Percentiles rank a stretch among this genome's conserved stretches.
These are phyloP conservation scores for Tiliacea citrago DNA, from an alignment of 2,888 invertebrate genomes.

Conservation along the genomic window DNA sequence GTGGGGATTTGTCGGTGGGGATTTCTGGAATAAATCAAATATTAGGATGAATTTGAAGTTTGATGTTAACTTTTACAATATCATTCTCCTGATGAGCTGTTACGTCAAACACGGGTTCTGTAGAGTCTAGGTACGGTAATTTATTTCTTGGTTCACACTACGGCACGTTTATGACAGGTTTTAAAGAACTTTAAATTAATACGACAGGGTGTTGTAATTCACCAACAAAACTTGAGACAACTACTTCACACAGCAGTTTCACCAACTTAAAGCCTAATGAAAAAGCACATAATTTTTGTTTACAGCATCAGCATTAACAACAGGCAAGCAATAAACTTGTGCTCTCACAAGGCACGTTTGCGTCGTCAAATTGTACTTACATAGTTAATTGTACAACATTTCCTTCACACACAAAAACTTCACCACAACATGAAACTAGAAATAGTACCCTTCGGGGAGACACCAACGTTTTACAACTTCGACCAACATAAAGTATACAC, in stretches of 20 bases:
- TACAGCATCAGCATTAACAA: constrained; percentile 63
- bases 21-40: too few species aligned
- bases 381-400: constrained; percentile 69
- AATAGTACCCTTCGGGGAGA: constrained; percentile 70
- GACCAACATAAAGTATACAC: constrained; percentile 75
- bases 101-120: background rate
- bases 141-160: background rate
- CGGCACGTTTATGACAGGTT: background rate
- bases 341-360: constrained; percentile 68
- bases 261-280: constrained; percentile 56
- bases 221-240: constrained; percentile 26
- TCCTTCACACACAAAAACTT: constrained; percentile 69
- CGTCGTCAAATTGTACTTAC: constrained; percentile 72
- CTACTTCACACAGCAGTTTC: constrained; percentile 39
- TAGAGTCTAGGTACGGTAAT: background rate
- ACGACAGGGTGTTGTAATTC: constrained; percentile 16
- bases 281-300: constrained; percentile 65
- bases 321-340: constrained; percentile 62
- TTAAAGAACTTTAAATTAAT: constrained; percentile 33
- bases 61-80: background rate
- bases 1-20: too few species aligned
- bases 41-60: background rate
- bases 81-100: background rate
- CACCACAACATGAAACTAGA: constrained; percentile 69
- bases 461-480: constrained; percentile 75